These are phyloP conservation scores for Octodon degus DNA, from an alignment of 2,113 vertebrate genomes.

Conservation along the genomic window DNA sequence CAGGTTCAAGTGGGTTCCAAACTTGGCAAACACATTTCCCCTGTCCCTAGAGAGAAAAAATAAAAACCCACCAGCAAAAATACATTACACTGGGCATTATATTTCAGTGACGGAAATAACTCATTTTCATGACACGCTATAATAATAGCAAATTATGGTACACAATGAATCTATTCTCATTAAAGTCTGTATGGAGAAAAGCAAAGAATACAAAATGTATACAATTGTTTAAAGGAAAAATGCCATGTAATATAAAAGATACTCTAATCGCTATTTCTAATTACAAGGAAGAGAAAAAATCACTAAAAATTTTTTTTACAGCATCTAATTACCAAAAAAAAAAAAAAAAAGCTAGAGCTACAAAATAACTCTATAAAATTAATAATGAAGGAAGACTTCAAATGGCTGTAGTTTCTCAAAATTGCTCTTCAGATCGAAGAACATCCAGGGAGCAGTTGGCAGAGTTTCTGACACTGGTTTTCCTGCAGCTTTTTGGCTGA, in stretches of 20 bases:
- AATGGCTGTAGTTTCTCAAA: conserved; percentile 61
- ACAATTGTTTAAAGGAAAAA: conserved; percentile 84
- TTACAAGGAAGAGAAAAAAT: conserved; percentile 82
- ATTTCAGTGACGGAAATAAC: conserved; percentile 83
- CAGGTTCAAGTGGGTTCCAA: conserved; percentile 64
- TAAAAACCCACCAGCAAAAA: conserved; percentile 72
- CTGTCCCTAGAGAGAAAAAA: conserved; percentile 63
- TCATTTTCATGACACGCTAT: conserved; percentile 82
- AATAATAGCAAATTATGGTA: conserved; percentile 82
- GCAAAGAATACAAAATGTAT: conserved; percentile 82
- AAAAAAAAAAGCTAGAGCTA: conserved; percentile 40
- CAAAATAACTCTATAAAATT: conserved; percentile 80
- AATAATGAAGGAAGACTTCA: conserved; percentile 71
- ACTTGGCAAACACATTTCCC: conserved; percentile 70
- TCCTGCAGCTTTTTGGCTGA: background rate
- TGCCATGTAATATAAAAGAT: conserved; percentile 82
- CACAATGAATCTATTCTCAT: conserved; percentile 80
- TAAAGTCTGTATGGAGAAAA: conserved; percentile 80
- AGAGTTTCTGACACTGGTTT: background rate
- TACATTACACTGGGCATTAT: conserved; percentile 79
- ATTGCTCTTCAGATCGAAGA: background rate
- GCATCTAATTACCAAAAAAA: conserved; percentile 79
- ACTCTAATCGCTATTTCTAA: conserved; percentile 80
- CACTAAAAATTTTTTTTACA: conserved; percentile 80
- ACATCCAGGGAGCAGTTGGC: background rate